These are phyloP conservation scores for Butorides virescens DNA, from an alignment of 2,113 vertebrate genomes.

Conservation along the genomic window DNA sequence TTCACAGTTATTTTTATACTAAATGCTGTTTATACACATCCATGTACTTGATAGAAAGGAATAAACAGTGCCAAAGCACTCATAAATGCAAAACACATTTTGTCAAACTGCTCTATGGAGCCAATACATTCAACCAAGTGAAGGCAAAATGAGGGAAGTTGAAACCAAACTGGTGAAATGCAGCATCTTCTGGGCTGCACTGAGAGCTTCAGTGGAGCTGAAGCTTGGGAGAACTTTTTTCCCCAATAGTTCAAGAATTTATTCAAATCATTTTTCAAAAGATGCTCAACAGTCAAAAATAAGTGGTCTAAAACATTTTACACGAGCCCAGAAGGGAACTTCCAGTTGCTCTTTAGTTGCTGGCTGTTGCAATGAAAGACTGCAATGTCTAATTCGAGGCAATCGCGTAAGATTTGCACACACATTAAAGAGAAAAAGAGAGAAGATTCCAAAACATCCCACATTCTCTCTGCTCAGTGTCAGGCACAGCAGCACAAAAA, in stretches of 20 bases:
- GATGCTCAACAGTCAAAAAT: background rate
- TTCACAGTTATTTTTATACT: background rate
- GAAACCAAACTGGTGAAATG: background rate
- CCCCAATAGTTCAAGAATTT: background rate
- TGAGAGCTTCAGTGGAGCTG: background rate
- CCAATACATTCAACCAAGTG: background rate
- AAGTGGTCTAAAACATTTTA: background rate
- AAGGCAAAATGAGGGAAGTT: background rate
- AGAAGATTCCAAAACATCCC: background rate
- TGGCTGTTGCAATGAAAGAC: background rate
- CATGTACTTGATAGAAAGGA: background rate
- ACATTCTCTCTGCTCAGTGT: background rate
- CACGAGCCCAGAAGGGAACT: background rate
- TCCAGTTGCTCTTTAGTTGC: background rate
- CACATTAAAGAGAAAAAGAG: accelerated
- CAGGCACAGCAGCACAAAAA: background rate
- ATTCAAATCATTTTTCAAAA: background rate
- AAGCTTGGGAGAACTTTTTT: background rate
- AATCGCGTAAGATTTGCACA: background rate
- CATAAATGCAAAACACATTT: background rate
- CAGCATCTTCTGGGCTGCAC: background rate
- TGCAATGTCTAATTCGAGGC: background rate
- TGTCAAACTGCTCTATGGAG: background rate
- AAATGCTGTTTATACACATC: background rate
- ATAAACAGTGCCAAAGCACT: background rate